Conservation (phyloP, 1,140 invertebrate genomes). For the Diachasma alloeum region DNA sequence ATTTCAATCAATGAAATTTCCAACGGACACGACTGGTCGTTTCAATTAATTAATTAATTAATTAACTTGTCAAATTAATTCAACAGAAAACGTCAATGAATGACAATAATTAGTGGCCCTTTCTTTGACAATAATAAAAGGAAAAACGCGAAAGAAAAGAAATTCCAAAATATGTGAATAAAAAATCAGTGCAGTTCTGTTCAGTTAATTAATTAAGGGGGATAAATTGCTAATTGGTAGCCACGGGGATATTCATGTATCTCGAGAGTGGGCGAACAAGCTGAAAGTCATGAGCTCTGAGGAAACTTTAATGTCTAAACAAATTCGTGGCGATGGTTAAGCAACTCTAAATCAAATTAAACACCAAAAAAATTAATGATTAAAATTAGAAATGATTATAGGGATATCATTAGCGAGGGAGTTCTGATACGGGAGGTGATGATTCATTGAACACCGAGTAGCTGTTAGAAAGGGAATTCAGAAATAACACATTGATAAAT, state of each 20-base stretch:
- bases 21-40: background rate
- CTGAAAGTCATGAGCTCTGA: background rate
- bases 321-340: background rate
- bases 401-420: background rate
- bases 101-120: slow-evolving; percentile 11
- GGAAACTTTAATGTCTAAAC: background rate
- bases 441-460: too few relatives aligned
- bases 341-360: background rate
- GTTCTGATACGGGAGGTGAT: background rate
- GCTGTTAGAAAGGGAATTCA: too few relatives aligned
- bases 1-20: background rate
- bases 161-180: background rate
- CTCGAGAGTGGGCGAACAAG: background rate
- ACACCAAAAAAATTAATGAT: background rate
- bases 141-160: background rate
- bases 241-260: too few relatives aligned
- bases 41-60: background rate
- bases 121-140: slow-evolving; percentile 3
- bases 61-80: background rate
- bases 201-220: background rate
- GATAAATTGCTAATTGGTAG: background rate
- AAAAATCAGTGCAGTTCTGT: background rate
- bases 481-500: too few relatives aligned
- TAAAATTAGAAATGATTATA: background rate
- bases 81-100: background rate